These are phyloP conservation scores for Dichetophora obliterata DNA, from an alignment of 2,888 invertebrate genomes.

Conservation along the genomic window DNA sequence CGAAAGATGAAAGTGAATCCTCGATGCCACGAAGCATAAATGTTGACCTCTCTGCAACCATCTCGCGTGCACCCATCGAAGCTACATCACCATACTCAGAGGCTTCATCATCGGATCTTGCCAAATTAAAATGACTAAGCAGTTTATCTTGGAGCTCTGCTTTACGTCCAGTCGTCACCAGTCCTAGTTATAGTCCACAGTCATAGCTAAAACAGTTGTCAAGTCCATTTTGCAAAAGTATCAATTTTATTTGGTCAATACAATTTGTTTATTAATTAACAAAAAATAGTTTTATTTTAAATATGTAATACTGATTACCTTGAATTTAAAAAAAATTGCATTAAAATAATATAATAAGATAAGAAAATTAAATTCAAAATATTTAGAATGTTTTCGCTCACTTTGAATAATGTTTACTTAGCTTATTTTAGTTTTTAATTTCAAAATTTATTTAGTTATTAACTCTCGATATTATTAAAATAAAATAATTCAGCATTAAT, in stretches of 20 bases:
- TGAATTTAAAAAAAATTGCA: too few relatives aligned
- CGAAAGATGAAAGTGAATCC: slow-evolving; percentile 9
- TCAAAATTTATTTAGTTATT: too few relatives aligned
- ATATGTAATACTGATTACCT: too few relatives aligned
- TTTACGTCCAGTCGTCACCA: slow-evolving; percentile 4
- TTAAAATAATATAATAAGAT: too few relatives aligned
- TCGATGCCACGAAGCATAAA: slow-evolving; percentile 35
- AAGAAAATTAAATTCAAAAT: too few relatives aligned
- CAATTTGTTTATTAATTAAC: too few relatives aligned
- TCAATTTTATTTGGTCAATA: background rate
- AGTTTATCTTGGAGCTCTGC: background rate
- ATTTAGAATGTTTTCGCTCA: too few relatives aligned
- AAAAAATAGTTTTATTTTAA: too few relatives aligned
- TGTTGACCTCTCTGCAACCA: slow-evolving; percentile 23
- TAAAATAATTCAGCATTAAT: too few relatives aligned
- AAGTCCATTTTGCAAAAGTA: background rate
- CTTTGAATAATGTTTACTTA: too few relatives aligned
- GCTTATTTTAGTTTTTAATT: too few relatives aligned
- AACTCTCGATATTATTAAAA: too few relatives aligned
- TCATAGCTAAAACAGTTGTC: background rate
- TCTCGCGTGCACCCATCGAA: background rate
- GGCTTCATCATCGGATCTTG: background rate
- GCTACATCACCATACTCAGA: background rate
- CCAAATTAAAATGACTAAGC: background rate
- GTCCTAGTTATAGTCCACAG: background rate